phyloP scores from a whole-genome alignment of 2,113 vertebrate genomes.

The Indicator indicator region DNA sequence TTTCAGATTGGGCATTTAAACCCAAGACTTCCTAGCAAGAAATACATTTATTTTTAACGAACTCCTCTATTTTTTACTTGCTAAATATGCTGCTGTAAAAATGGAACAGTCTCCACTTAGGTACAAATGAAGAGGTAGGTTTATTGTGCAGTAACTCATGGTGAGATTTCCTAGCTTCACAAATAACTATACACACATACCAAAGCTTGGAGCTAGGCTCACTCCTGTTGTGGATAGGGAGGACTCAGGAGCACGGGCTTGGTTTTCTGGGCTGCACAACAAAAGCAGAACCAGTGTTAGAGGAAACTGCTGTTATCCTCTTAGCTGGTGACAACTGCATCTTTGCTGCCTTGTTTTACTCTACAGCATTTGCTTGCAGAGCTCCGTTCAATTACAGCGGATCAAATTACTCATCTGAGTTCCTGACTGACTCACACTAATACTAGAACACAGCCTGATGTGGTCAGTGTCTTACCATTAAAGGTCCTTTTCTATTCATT shows the following conservation, averaged over 20 bases:
- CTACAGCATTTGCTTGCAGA: background rate
- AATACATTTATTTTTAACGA: slow-evolving; percentile 57
- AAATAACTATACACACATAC: background rate
- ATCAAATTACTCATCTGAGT: background rate
- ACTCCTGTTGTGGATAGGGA: background rate
- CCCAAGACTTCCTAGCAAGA: background rate
- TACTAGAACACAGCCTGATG: background rate
- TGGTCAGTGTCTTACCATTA: background rate
- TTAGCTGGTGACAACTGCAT: background rate
- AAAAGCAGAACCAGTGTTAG: background rate
- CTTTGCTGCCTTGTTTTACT: background rate
- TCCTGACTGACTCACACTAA: background rate
- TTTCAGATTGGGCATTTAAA: slow-evolving; percentile 41
- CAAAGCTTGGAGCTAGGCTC: background rate
- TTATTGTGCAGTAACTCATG: background rate
- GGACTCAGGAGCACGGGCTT: background rate
- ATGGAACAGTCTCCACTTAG: background rate
- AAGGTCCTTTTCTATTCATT: background rate
- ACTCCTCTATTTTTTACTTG: background rate
- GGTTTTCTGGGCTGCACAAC: background rate
- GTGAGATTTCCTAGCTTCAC: background rate
- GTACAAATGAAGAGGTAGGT: slow-evolving; percentile 9
- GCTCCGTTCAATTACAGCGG: background rate
- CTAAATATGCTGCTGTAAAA: slow-evolving; percentile 23
- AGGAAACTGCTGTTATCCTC: background rate